Percentiles rank a stretch among this genome's conserved stretches.
phyloP scores from a whole-genome alignment of 1,140 invertebrate species.

The Leguminivora glycinivorella region DNA sequence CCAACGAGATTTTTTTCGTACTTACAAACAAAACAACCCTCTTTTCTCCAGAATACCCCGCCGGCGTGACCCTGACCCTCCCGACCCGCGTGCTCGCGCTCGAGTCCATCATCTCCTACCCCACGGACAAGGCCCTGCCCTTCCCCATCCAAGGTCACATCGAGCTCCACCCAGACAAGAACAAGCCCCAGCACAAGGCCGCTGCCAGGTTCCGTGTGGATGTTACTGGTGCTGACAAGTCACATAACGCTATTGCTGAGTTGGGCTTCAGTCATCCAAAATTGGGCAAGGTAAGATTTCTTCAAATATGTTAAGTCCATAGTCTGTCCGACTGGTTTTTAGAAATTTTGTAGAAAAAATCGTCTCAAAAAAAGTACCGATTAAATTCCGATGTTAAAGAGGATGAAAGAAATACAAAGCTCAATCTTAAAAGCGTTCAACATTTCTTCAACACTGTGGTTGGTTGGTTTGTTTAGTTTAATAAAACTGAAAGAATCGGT shows the following conservation, averaged over 20 bases:
- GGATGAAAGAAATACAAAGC: no score
- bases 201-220: slow-evolving; percentile 75
- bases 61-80: slow-evolving; percentile 80
- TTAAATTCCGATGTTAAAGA: no score
- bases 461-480: no score
- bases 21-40: neutral
- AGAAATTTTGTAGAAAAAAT: no score
- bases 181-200: slow-evolving; percentile 83
- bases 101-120: slow-evolving; percentile 74
- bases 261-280: slow-evolving; percentile 83
- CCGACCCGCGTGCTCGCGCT: slow-evolving; percentile 83
- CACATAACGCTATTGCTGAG: slow-evolving; percentile 77
- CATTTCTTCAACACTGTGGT: no score
- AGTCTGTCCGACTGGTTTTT: no score
- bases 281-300: slow-evolving; percentile 79
- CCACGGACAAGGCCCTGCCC: slow-evolving; percentile 53
- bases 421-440: no score
- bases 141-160: slow-evolving; percentile 72
- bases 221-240: slow-evolving; percentile 68
- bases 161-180: slow-evolving; percentile 84
- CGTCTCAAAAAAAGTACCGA: no score
- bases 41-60: slow-evolving; percentile 57
- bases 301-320: no score
- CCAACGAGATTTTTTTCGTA: no score
- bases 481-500: no score